Percentiles rank a stretch among this genome's conserved stretches.
These are phyloP conservation scores for Zaprionus ornatus DNA, from an alignment of 1,140 invertebrate genomes.

Conservation along the genomic window DNA sequence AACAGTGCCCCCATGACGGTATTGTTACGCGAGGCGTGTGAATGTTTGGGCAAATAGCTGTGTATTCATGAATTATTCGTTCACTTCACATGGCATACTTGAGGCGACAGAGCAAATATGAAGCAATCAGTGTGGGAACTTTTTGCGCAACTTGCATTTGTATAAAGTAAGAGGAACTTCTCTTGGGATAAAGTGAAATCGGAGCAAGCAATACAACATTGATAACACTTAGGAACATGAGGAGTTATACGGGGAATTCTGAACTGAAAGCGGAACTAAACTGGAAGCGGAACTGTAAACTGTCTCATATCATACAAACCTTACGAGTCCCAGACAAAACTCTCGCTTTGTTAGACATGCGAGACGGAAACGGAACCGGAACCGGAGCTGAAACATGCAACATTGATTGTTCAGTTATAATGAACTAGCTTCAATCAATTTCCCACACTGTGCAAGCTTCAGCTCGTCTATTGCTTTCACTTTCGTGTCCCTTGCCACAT, in stretches of 20 bases:
- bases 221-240: background rate
- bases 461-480: background rate
- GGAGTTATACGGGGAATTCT: background rate
- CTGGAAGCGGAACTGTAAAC: background rate
- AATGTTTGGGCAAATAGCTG: constrained; percentile 28
- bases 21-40: constrained; percentile 33
- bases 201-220: background rate
- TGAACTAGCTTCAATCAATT: background rate
- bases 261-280: background rate
- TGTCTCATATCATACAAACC: background rate
- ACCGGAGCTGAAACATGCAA: background rate
- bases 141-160: background rate
- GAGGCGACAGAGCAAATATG: constrained; percentile 11
- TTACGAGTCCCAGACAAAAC: background rate
- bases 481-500: background rate
- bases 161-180: background rate
- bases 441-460: background rate
- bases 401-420: background rate
- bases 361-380: background rate
- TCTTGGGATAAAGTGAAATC: background rate
- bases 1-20: constrained; percentile 8
- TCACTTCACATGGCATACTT: constrained; percentile 28
- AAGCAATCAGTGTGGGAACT: constrained; percentile 9
- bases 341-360: no score
- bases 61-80: constrained; percentile 31